Conservation (phyloP, 1,140 invertebrate genomes). For the Lamellibrachia luymesi region DNA sequence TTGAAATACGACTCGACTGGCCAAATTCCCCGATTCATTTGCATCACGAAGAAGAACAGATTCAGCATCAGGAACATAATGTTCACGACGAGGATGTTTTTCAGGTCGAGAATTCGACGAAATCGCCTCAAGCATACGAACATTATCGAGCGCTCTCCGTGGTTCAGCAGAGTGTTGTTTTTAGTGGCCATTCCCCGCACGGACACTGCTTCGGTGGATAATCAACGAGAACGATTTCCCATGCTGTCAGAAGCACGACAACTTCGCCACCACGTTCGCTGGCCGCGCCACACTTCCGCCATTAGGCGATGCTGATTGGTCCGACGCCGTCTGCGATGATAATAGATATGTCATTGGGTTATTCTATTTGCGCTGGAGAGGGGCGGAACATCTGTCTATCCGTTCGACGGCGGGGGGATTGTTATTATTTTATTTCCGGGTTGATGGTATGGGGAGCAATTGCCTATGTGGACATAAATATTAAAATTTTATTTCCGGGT, state of each 20-base stretch:
- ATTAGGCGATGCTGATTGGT: not conserved
- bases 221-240: not conserved
- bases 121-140: not conserved
- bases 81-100: slow-evolving; percentile 20
- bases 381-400: too few species aligned
- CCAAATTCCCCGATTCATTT: slow-evolving; percentile 20
- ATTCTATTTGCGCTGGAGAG: not conserved
- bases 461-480: too few species aligned
- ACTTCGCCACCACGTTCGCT: not conserved
- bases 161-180: not conserved
- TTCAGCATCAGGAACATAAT: slow-evolving; percentile 17
- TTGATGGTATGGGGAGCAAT: too few species aligned
- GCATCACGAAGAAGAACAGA: slow-evolving; percentile 16
- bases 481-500: too few species aligned
- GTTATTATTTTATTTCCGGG: too few species aligned
- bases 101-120: slow-evolving; percentile 7
- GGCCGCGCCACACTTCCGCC: not conserved
- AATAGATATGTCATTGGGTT: not conserved
- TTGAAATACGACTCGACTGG: slow-evolving; percentile 18
- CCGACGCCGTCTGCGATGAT: not conserved
- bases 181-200: not conserved
- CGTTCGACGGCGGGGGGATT: too few species aligned
- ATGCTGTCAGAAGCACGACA: not conserved
- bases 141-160: not conserved
- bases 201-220: not conserved